Evolutionary conservation across 2,113 vertebrate species (phyloP), one percentile per base, ranked within the genome.

Genomic region (Chlorodrepanis virens): DNA sequence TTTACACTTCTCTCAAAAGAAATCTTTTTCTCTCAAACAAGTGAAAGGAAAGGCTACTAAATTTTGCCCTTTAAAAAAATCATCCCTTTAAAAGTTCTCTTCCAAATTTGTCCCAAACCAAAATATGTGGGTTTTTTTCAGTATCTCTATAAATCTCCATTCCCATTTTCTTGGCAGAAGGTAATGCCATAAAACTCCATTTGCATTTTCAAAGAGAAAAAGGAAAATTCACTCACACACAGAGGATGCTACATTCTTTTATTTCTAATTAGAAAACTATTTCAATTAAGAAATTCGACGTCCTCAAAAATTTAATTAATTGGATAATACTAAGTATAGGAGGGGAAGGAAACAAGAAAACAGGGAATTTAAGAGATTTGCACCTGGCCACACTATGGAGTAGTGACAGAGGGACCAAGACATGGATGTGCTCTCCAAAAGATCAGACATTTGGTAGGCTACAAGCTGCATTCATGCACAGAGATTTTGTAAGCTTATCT

Each of bases 41-140:
- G 18, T 42, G 14, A 52, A 42, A 4, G 31, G 19, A 64, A 79
- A 79, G 9, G 39, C 5, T 0, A 0, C 5, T n/a, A 23, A 35
- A 44, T 64, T 64, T 53, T 64, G 19, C 11, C 6, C 24, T 64
- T 44, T 23, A 44, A 64, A 78, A 59, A 63, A 35, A 14, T 24
- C 8, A 35, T 29, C 14, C 60, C 60, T 23, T 17, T 53, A 64
- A 44, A 79, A 53, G 47, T 44, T 79, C 39, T 9, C 20, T 53
- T 44, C 31, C 19, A 53, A 28, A 44, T 35, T 23, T 64, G 39
- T 44, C 11, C 24, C 24, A 78, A 64, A n/a, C 3, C 9, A 79
- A 79, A 78, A n/a, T 10, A 23, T 14, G 9, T 27, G 5, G 5
- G 3, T 13, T 21, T 47, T 63, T 82, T 64, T 37, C 57, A 44